Conservation (phyloP, 2,113 vertebrate genomes). For the Cavia aperea region DNA sequence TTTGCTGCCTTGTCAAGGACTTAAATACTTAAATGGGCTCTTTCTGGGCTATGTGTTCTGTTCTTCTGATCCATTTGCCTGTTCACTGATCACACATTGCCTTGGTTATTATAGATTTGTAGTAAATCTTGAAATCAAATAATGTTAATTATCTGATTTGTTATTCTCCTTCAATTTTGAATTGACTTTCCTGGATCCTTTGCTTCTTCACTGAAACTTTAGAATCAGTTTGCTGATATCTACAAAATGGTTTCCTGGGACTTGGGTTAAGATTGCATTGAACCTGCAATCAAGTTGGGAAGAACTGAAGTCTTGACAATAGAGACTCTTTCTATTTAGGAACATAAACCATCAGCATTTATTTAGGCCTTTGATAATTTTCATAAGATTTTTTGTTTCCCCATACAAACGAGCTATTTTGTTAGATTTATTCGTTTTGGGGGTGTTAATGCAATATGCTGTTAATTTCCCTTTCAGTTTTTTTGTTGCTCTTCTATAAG, state of each 20-base stretch:
- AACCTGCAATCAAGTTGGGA: not conserved
- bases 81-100: not conserved
- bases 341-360: not conserved
- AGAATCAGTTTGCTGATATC: not conserved
- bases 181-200: not conserved
- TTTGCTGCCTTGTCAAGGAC: not conserved
- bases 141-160: not conserved
- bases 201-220: not conserved
- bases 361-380: not conserved
- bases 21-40: not conserved
- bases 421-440: not conserved
- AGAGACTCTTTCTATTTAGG: not conserved
- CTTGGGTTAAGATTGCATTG: not conserved
- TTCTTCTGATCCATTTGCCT: not conserved
- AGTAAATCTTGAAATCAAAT: not conserved
- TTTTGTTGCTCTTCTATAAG: not conserved
- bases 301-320: not conserved
- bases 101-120: not conserved
- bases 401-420: not conserved
- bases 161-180: not conserved
- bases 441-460: not conserved
- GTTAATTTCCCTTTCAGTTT: constrained; percentile 18
- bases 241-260: not conserved
- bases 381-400: not conserved
- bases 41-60: not conserved